Conservation (phyloP, 1,140 invertebrate genomes). For the Scaptomyza pallida region DNA sequence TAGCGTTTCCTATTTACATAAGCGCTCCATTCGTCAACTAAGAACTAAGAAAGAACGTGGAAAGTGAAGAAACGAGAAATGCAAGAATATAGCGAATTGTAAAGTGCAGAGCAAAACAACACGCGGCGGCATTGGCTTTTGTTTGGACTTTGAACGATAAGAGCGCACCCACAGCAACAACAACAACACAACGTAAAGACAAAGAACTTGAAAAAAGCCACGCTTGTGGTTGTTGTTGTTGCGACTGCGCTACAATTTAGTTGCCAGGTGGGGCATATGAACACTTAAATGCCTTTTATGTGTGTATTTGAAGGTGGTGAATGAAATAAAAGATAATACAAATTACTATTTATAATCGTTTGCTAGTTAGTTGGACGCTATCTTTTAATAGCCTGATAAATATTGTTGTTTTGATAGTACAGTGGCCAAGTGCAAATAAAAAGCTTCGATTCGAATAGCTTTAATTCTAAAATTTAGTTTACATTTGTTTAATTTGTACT, state of each 20-base stretch:
- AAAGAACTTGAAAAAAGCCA: conserved; percentile 74
- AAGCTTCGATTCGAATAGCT: too few species aligned
- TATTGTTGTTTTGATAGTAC: background rate
- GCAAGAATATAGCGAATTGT: conserved; percentile 28
- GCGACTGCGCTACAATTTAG: conserved; percentile 61
- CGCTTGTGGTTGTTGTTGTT: conserved; percentile 60
- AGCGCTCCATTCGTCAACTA: conserved; percentile 17
- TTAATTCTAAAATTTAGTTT: too few species aligned
- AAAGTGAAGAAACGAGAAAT: conserved; percentile 18
- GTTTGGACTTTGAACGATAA: conserved; percentile 78
- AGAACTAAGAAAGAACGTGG: conserved; percentile 1
- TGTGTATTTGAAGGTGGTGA: background rate
- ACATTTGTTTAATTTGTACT: too few species aligned
- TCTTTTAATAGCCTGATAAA: background rate
- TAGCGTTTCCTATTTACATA: conserved; percentile 57
- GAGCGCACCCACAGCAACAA: conserved; percentile 49
- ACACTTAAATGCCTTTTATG: conserved; percentile 35
- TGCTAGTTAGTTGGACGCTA: conserved; percentile 8
- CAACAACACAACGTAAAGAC: conserved; percentile 42
- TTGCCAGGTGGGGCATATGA: conserved; percentile 60
- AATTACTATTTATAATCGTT: conserved; percentile 25
- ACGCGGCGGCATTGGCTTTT: conserved; percentile 53
- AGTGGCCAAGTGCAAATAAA: background rate
- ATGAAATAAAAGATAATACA: conserved; percentile 6
- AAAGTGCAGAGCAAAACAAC: conserved; percentile 34